These are phyloP conservation scores for Megaceryle alcyon DNA, from an alignment of 2,797 vertebrate species.

Conservation along the genomic window DNA sequence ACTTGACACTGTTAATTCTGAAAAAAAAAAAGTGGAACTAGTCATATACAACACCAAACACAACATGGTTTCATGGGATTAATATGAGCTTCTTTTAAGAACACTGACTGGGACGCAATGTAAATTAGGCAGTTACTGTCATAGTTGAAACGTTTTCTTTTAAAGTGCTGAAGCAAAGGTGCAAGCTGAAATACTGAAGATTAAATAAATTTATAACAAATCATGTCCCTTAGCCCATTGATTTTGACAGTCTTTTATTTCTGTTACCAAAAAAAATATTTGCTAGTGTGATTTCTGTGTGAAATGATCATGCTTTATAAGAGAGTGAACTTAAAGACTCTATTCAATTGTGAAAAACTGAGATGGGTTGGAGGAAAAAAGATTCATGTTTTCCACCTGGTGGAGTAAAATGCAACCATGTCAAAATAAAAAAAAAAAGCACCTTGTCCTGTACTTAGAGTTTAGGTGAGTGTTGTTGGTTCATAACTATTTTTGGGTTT, in stretches of 20 bases:
- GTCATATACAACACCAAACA: slow-evolving; percentile 69
- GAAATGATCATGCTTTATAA: slow-evolving; percentile 13
- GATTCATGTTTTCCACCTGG: background rate
- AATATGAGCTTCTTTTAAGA: slow-evolving; percentile 62
- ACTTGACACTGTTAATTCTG: slow-evolving; percentile 76
- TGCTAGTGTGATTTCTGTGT: slow-evolving; percentile 35
- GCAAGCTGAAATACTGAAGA: slow-evolving; percentile 74
- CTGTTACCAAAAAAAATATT: slow-evolving; percentile 10
- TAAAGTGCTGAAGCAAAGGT: slow-evolving; percentile 76
- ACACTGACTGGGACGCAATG: slow-evolving; percentile 65
- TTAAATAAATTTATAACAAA: slow-evolving; percentile 78
- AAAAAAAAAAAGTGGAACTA: slow-evolving; percentile 54
- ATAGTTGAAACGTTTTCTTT: slow-evolving; percentile 70
- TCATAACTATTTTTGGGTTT: slow-evolving; percentile 30
- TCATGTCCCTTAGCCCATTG: slow-evolving; percentile 66
- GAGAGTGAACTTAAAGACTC: slow-evolving; percentile 40
- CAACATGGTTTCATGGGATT: slow-evolving; percentile 70
- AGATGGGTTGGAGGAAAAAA: background rate
- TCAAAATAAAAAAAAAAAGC: slow-evolving; percentile 59
- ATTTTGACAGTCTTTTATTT: slow-evolving; percentile 74
- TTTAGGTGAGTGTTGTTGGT: slow-evolving; percentile 62
- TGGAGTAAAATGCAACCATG: slow-evolving; percentile 53
- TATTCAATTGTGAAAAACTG: slow-evolving; percentile 26
- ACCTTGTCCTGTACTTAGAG: slow-evolving; percentile 68
- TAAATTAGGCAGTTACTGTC: slow-evolving; percentile 73